Evolutionary conservation across 2,797 vertebrate genomes (phyloP), one percentile per base, ranked within the genome.

Genomic region (Anguilla anguilla): DNA sequence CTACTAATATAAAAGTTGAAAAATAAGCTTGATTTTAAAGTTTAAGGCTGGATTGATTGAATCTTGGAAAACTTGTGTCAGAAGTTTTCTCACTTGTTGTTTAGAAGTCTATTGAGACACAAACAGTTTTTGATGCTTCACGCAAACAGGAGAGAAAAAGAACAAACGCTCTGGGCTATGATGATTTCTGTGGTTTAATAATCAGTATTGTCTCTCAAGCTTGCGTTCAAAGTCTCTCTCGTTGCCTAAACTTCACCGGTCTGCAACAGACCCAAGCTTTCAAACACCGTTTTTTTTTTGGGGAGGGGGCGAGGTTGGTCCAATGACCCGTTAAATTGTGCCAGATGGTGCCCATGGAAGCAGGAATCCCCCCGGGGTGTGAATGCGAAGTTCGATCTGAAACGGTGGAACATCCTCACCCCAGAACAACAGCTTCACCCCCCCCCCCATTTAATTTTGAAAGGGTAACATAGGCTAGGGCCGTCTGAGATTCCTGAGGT

Each of bases 401-500:
- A 85, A 46, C 9, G 17, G 10, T n/a, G 53, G 9, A 4, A n/a
- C 31, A 28, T 2, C 1, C 55, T 74, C 39, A 28, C 13, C 53
- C 51, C 15, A 61, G 28, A 85, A 53, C 6, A 67, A 22, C 0
- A 61, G 0, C 31, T 2, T 86, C 86, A 2, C 82, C 19, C 35
- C 28, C 31, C 11, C 15, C 39, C 39, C 6, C 77, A 86, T 83
- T 87, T 88, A 61, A 28, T 86, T 86, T 61, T 86, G 86, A 59
- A 79, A 87, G 79, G 43, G 46, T 19, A 28, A 84, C 64, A 87
- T 25, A 86, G 25, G 77, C 39, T 39, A 2, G 39, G 39, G 1
- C 39, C 39, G 2, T 39, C 1, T 39, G 39, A 39, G 2, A 61
- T 35, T 4, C 31, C 31, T 39, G 35, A 2, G 19, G 64, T 3